Evolutionary conservation across 30 jellyfish, hydroid and myxozoan genomes (phyloP).

Genomic region (Pelagia noctiluca): DNA sequence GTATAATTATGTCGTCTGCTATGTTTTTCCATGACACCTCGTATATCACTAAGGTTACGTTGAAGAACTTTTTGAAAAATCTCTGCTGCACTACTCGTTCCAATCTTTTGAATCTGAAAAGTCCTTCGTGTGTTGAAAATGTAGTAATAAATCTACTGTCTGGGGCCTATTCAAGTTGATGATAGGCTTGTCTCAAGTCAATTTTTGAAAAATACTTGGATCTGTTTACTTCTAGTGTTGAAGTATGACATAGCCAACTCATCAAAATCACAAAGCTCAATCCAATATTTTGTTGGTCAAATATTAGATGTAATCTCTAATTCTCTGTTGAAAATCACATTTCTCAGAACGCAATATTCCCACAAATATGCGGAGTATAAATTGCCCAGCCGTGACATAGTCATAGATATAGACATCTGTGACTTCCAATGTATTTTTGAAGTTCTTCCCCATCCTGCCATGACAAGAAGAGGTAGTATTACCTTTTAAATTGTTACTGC

Average conservation of each 20-base stretch:
- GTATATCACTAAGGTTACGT: slow-evolving; percentile 20
- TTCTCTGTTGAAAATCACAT: too few relatives aligned
- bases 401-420: too few relatives aligned
- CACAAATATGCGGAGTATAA: too few relatives aligned
- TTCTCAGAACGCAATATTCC: too few relatives aligned
- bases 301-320: too few relatives aligned
- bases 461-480: too few relatives aligned
- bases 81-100: slow-evolving; percentile 48
- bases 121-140: slow-evolving; percentile 62
- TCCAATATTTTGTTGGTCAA: too few relatives aligned
- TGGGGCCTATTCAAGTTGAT: slow-evolving; percentile 48
- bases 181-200: slow-evolving; percentile 56
- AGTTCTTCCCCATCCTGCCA: too few relatives aligned
- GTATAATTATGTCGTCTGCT: slow-evolving; percentile 64
- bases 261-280: too few relatives aligned
- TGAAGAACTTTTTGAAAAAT: slow-evolving; percentile 38
- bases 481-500: too few relatives aligned
- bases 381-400: too few relatives aligned
- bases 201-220: slow-evolving; percentile 47
- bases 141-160: slow-evolving; percentile 57
- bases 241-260: slow-evolving; percentile 35
- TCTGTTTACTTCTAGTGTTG: slow-evolving; percentile 52
- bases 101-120: slow-evolving; percentile 49
- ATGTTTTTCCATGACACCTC: slow-evolving; percentile 61
- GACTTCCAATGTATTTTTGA: too few relatives aligned